Percentiles rank a stretch among this genome's conserved stretches.
Conservation (phyloP, 1,140 invertebrate genomes). For the Physella acuta region DNA sequence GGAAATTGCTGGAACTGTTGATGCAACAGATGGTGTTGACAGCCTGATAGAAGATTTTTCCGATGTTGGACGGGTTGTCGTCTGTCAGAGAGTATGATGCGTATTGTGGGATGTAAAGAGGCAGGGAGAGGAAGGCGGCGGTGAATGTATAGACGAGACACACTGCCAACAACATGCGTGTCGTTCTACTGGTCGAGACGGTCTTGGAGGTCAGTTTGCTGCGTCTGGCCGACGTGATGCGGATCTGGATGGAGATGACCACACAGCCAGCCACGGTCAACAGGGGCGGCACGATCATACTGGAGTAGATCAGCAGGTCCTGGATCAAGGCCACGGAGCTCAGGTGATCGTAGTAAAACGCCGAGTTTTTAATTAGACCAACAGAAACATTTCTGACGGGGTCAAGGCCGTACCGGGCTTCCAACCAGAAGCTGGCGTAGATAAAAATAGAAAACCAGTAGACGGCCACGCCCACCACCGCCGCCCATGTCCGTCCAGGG, state of each 20-base stretch:
- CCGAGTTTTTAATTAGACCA: background rate
- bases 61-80: background rate
- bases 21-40: background rate
- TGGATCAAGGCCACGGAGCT: background rate
- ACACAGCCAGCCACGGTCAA: background rate
- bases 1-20: too few relatives aligned
- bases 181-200: too few relatives aligned
- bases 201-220: background rate
- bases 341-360: background rate
- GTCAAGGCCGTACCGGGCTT: background rate
- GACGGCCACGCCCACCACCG: background rate
- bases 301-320: background rate
- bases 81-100: background rate
- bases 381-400: background rate
- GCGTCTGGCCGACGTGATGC: background rate
- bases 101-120: background rate
- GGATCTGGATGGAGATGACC: background rate
- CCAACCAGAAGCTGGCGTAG: conserved; percentile 15
- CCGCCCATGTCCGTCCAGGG: background rate
- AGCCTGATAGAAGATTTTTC: background rate
- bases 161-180: conserved; percentile 2
- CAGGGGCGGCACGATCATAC: background rate
- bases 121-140: background rate
- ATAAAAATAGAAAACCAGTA: background rate
- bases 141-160: conserved; percentile 6